Evolutionary conservation across 1,140 invertebrate genomes (phyloP), one percentile per base, ranked within the genome.

Genomic region (Musca domestica): DNA sequence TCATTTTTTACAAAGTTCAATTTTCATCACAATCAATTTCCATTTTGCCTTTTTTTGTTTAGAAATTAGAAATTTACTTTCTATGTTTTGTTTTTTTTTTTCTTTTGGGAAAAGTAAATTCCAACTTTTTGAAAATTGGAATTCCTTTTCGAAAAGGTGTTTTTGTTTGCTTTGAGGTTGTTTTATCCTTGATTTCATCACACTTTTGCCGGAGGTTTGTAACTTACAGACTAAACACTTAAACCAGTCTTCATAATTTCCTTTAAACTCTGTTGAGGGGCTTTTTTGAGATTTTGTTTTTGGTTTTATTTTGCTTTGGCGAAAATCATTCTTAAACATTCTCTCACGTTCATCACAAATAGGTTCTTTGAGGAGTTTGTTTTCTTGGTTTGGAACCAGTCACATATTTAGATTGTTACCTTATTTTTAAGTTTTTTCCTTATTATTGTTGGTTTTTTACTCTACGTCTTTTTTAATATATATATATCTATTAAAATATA

Each of bases 341-440:
- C 34, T 41, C 34, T 61, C 56, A 61, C 56, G n/a, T 61, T 41
- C 56, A 61, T 61, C 56, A 61, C 56, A 61, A 34, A 61, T 61
- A 34, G 56, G 30, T 61, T 27, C 56, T 17, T 34, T 19, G 25
- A 34, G 34, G 34, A 34, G 19, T 61, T 30, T 20, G 9, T 51
- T 41, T 19, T 19, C 9, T 12, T 61, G 56, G 56, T 61, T 61
- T 61, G 22, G 27, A 58, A 61, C 56, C 56, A 61, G 56, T 61
- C 56, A 61, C 34, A 41, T 41, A 9, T 41, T 61, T 61, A 27
- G 23, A 58, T 58, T 58, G 54, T 58, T 56, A 17, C 2, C n/a
- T 56, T 56, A n/a, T 56, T 23, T n/a, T 27, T 27, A 27, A 27
- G 22, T 14, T 54, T 54, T 54, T 54, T 52, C n/a, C 23, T 54